A percentile compares a stretch with the other conserved stretches of the same genome.
Conservation (phyloP, 2,888 invertebrate species). For the Orthosia cruda region DNA sequence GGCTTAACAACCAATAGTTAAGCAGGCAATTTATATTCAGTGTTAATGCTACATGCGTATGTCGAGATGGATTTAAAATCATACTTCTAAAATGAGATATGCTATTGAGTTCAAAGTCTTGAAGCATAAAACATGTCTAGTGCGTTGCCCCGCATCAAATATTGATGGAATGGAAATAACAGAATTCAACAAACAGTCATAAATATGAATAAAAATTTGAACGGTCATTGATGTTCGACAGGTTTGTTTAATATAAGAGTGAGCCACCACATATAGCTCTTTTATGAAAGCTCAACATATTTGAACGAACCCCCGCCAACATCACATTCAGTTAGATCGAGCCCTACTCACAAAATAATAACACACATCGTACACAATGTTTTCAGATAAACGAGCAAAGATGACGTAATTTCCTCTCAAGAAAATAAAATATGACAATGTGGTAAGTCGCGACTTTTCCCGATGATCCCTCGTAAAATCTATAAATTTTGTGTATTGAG, state of each 20-base stretch:
- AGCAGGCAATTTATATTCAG: conserved; percentile 88
- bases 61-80: conserved; percentile 71
- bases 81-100: conserved; percentile 73
- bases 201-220: conserved; percentile 58
- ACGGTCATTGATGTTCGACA: conserved; percentile 40
- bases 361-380: conserved; percentile 53
- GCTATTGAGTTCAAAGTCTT: conserved; percentile 55
- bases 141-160: conserved; percentile 56
- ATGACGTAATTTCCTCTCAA: conserved; percentile 88
- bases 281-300: conserved; percentile 29
- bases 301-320: conserved; percentile 20
- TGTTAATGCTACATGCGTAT: conserved; percentile 71
- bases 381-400: conserved; percentile 82
- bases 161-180: conserved; percentile 61
- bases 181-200: conserved; percentile 40
- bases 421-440: conserved; percentile 89
- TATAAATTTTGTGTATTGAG: conserved; percentile 88
- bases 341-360: conserved; percentile 49
- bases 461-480: conserved; percentile 91
- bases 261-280: neutral
- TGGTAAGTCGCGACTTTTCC: conserved; percentile 86
- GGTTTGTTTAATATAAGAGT: conserved; percentile 28
- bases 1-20: conserved; percentile 80
- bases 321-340: conserved; percentile 42
- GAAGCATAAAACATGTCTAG: conserved; percentile 58